phyloP scores from a whole-genome alignment of 2,888 invertebrate species.

The Drosophila pseudotakahashii region DNA sequence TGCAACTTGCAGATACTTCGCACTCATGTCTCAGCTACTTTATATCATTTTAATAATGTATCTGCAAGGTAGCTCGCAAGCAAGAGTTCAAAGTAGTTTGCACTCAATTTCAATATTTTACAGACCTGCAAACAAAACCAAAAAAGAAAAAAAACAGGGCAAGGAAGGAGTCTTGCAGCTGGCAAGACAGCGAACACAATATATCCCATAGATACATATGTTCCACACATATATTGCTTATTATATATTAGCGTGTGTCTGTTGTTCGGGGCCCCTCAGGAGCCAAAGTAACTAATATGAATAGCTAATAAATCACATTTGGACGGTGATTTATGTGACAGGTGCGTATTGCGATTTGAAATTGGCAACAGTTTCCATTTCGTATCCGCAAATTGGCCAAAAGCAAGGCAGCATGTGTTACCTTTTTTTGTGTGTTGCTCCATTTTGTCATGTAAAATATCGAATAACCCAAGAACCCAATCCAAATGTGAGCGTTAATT shows the following conservation, averaged over 20 bases:
- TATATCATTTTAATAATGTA: slow-evolving; percentile 78
- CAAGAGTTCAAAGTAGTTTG: slow-evolving; percentile 72
- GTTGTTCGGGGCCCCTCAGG: slow-evolving; percentile 42
- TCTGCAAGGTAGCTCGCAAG: slow-evolving; percentile 48
- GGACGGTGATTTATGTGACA: slow-evolving; percentile 76
- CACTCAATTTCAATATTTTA: slow-evolving; percentile 79
- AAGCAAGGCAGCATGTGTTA: slow-evolving; percentile 48
- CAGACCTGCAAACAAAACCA: slow-evolving; percentile 42
- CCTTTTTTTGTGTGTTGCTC: slow-evolving; percentile 3
- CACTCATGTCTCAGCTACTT: slow-evolving; percentile 65
- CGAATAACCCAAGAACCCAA: slow-evolving; percentile 8
- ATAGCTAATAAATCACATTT: slow-evolving; percentile 77
- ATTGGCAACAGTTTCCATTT: slow-evolving; percentile 75
- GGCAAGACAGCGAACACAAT: slow-evolving; percentile 50
- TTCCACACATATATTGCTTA: slow-evolving; percentile 68
- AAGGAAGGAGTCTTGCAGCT: slow-evolving; percentile 34
- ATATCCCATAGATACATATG: slow-evolving; percentile 70
- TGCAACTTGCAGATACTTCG: slow-evolving; percentile 57
- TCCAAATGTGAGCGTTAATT: slow-evolving; percentile 47
- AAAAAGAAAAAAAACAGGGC: slow-evolving; percentile 13
- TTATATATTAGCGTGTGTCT: slow-evolving; percentile 67
- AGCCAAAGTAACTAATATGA: slow-evolving; percentile 71
- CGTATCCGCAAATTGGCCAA: slow-evolving; percentile 66
- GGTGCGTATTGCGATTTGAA: slow-evolving; percentile 78
- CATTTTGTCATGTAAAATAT: slow-evolving; percentile 48